Conservation (phyloP, 2,113 vertebrate species). For the Sander lucioperca region DNA sequence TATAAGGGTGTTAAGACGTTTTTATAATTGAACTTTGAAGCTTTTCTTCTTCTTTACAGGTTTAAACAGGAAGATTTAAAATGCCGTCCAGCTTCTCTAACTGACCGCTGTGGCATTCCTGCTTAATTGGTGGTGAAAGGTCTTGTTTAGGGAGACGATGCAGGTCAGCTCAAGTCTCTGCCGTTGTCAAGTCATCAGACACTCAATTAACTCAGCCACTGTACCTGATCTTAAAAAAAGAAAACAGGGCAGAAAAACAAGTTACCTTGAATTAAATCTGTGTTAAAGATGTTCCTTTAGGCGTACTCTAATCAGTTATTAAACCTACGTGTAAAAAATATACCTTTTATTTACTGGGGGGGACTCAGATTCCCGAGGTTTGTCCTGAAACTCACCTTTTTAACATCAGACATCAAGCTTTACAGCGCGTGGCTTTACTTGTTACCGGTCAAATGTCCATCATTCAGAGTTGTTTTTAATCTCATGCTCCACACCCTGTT, state of each 20-base stretch:
- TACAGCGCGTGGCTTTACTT: not conserved
- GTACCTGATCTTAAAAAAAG: conserved; percentile 23
- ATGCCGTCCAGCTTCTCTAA: conserved; percentile 30
- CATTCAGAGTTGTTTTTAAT: not conserved
- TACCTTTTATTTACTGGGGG: not conserved
- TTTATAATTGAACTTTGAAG: not conserved
- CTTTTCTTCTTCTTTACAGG: conserved; percentile 20
- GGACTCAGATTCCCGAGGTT: no score
- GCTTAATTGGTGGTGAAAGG: conserved; percentile 75
- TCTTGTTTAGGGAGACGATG: conserved; percentile 39
- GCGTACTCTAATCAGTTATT: not conserved
- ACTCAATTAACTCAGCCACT: conserved; percentile 62
- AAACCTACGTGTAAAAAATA: conserved; percentile 38
- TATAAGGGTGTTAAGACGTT: not conserved
- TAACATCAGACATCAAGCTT: not conserved
- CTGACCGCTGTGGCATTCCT: conserved; percentile 42
- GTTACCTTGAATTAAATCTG: conserved; percentile 10
- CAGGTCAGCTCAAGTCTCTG: conserved; percentile 60
- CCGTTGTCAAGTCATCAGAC: conserved; percentile 57
- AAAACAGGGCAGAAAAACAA: conserved; percentile 24
- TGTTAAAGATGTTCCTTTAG: conserved; percentile 8
- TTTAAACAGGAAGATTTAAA: conserved; percentile 34
- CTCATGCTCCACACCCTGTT: not conserved
- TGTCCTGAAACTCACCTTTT: no score
- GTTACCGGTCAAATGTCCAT: not conserved